Evolutionary conservation across 2,113 vertebrate genomes (phyloP), one percentile per base, ranked within the genome.

Genomic region (Callocephalon fimbriatum): DNA sequence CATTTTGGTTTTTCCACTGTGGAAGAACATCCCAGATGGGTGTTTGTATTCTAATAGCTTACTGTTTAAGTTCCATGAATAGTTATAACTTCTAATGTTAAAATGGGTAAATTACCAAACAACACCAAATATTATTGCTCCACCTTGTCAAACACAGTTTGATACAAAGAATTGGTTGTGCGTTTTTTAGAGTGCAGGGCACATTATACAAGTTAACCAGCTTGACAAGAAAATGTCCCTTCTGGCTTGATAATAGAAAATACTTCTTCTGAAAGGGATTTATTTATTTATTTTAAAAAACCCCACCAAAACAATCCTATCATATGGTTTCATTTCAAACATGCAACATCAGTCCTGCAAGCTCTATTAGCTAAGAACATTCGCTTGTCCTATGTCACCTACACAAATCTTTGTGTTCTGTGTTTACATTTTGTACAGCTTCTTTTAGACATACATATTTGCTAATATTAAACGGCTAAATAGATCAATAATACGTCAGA

Each of bases 381-480:
- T 78, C 56, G 7, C 51, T 59, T 50, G 70, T 48, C 65, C 71
- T 71, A 1, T 79, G 22, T 61, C 42, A 50, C 58, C 73, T 85
- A 1, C 27, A 58, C 82, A 79, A 67, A 35, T 44, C 61, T 93
- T 75, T 81, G 77, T 48, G 67, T 79, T 76, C 45, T 77, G 15
- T 73, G 48, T 58, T 29, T 48, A 35, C 62, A 42, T 91, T 73
- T 66, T 17, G 61, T 63, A 81, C 29, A 32, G 53, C 31, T 70
- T 35, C 47, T 91, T 91, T 76, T 40, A 53, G 80, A 78, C 47
- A 16, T 23, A 16, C 0, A 0, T 32, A 62, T 61, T 82, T 90
- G 76, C 93, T 44, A 85, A 92, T 93, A 72, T 25, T 75, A 95
- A 95, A 93, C 91, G 83, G 54, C 90, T 97, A 86, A 97, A 90